Base-by-base conservation (phyloP, 2,113 vertebrate species). In the Calidris pugnax region DNA sequence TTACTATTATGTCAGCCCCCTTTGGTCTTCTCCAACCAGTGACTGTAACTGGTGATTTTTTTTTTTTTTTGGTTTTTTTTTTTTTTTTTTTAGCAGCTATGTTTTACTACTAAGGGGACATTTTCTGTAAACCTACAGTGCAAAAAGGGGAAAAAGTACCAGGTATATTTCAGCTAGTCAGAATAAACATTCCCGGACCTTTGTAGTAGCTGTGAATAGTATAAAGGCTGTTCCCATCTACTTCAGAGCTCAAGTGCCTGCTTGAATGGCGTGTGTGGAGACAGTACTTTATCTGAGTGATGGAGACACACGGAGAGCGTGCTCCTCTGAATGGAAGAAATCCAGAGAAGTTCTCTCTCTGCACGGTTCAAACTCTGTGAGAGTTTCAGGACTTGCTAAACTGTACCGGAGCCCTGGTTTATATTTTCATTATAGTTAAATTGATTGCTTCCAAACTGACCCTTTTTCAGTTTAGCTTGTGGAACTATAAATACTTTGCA, bases 51-150 rank as follows among this genome's bases (percentile, higher is more conserved):
- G 55, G 20, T 30, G 20, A 69, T n/a, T n/a, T n/a, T n/a, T n/a
- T n/a, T n/a, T n/a, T n/a, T n/a, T n/a, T n/a, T n/a, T n/a, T n/a
- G n/a, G n/a, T n/a, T n/a, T n/a, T n/a, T n/a, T n/a, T n/a, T n/a
- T 50, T 19, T 55, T 56, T n/a, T 22, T 13, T 64, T 33, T 82
- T 56, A 78, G 35, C 37, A 75, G 12, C 53, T 73, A 0, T 33
- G 37, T 33, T 39, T 55, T 41, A 13, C 8, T 56, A 8, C 10
- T 14, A 12, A 26, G 16, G 41, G 12, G 4, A 11, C 0, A 0
- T 37, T 62, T 81, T 76, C 48, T 78, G 27, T 41, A 51, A 32
- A 35, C 35, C 39, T 6, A 3, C 21, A 11, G 22, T 47, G 20
- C 16, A 14, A 33, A 51, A 88, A 45, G 18, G 16, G 14, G 20